A percentile compares a stretch with the other conserved stretches of the same genome.
Conservation (phyloP, 2,888 invertebrate species). For the Conistra vaccinii region DNA sequence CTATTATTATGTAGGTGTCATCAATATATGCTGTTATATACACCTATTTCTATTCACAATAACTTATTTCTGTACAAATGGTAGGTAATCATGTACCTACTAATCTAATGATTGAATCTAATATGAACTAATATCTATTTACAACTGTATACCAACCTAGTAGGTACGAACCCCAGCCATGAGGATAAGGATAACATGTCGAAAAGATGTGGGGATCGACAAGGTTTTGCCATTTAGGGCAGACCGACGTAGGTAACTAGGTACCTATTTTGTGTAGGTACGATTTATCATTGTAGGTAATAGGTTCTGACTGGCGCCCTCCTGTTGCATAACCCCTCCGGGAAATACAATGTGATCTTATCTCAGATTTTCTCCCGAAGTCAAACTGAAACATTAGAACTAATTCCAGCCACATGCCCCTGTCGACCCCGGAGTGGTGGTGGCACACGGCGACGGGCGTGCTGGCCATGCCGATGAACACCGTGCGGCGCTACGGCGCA, state of each 20-base stretch:
- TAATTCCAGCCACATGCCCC: conserved; percentile 92
- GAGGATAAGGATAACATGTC: too few species aligned
- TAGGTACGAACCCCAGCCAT: too few species aligned
- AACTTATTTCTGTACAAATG: background rate
- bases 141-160: too few species aligned
- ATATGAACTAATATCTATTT: background rate
- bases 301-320: background rate
- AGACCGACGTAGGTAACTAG: too few species aligned
- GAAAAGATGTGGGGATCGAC: background rate
- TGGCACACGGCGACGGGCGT: conserved; percentile 95
- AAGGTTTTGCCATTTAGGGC: background rate
- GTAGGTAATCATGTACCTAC: too few species aligned
- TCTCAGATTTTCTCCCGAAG: background rate
- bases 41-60: background rate
- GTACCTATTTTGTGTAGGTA: background rate
- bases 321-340: background rate
- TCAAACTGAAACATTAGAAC: background rate
- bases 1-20: background rate
- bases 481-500: conserved; percentile 93
- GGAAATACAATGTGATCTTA: background rate
- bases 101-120: background rate
- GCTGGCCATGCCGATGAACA: conserved; percentile 95
- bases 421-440: conserved; percentile 96
- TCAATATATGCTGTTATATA: background rate
- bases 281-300: background rate